Evolutionary conservation across 2,888 invertebrate species (phyloP), one percentile per base, ranked within the genome.

Genomic region (Arctia plantaginis): DNA sequence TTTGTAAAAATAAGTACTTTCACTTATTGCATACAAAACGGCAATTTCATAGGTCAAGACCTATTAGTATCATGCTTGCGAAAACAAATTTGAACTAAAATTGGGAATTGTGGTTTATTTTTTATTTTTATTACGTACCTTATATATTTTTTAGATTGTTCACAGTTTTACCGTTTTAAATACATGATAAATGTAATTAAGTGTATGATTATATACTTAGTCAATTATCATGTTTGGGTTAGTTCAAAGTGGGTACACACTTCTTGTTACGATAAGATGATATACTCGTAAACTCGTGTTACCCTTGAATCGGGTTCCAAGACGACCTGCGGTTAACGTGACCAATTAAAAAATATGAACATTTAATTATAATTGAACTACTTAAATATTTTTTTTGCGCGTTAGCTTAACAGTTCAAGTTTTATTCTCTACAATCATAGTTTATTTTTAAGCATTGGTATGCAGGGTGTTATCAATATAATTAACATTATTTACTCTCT

Each of bases 261-360:
- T 69, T 70, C 39, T 41, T 20, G 55, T 69, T 66, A 51, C 0
- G 82, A 79, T 79, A 82, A 72, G 41, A 68, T 67, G 70, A 20
- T 33, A 65, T 7, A n/a, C n/a, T n/a, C n/a, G n/a, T n/a, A 41
- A 73, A 71, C 67, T 73, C 51, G 72, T 67, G 55, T 41, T 73
- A 72, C 69, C 74, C 80, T 77, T 80, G 72, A 70, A 68, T 72
- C 72, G 41, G 69, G 80, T 74, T 80, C 62, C 73, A 59, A 65
- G 30, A 33, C 44, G 66, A 73, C 65, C 55, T 51, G 23, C 10
- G 73, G 73, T 55, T 73, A 73, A 35, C 30, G 69, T 44, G 7
- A 55, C 69, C 47, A 64, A 70, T 70, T 47, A n/a, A 39, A 51
- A 27, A 44, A 66, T n/a, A 27, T 51, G 39, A 71, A 65, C 65